Percentiles rank a stretch among this genome's conserved stretches.
phyloP scores from a whole-genome alignment of 2,888 invertebrate genomes.

The Strigamia crassipes region DNA sequence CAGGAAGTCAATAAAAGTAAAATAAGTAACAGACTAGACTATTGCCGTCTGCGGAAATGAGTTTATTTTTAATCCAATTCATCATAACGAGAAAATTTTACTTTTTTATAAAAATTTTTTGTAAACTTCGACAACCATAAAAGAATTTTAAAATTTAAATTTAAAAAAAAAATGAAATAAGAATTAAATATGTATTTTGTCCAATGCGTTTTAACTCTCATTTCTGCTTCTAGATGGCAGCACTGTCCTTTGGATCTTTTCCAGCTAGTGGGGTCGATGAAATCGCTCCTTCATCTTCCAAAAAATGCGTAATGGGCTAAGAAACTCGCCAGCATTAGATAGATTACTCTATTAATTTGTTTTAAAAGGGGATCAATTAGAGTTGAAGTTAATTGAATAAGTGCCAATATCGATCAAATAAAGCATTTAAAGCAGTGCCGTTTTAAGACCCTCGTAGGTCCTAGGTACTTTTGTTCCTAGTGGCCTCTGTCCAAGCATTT shows the following conservation, averaged over 20 bases:
- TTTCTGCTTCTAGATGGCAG: constrained; percentile 22
- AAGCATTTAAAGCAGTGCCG: too few relatives aligned
- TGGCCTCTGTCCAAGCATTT: neutral
- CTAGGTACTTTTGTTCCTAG: too few relatives aligned
- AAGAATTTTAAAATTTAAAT: neutral
- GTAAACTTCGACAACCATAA: too few relatives aligned
- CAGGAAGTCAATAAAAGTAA: constrained; percentile 28
- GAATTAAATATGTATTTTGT: neutral
- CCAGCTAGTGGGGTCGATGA: neutral
- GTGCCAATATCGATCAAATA: neutral
- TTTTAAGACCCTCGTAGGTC: too few relatives aligned
- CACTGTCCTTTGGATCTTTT: neutral
- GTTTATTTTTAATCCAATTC: constrained; percentile 24
- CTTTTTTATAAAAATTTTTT: too few relatives aligned
- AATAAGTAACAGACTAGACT: neutral
- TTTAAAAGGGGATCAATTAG: neutral
- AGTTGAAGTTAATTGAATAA: constrained; percentile 1
- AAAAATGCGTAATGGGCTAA: neutral
- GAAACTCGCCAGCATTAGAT: neutral
- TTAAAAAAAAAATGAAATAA: neutral
- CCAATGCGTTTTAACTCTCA: neutral
- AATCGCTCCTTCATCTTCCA: neutral
- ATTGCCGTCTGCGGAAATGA: neutral
- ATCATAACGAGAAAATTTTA: neutral
- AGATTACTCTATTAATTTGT: neutral